phyloP scores from a whole-genome alignment of 1,140 invertebrate species.

The Drosophila setifemur region DNA sequence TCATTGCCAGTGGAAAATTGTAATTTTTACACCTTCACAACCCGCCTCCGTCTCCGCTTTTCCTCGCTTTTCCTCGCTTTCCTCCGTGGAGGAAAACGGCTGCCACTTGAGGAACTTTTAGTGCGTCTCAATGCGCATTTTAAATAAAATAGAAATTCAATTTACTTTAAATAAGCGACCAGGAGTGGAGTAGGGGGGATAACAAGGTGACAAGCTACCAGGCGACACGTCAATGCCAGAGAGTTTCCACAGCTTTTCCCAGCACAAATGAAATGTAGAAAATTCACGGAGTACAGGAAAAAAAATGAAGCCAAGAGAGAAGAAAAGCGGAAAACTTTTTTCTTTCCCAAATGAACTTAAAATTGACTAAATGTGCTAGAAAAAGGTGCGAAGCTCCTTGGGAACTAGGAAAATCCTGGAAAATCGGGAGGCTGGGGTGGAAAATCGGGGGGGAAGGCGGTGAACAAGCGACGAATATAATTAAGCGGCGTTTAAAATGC shows the following conservation, averaged over 20 bases:
- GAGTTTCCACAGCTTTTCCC: slow-evolving; percentile 43
- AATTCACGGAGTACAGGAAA: slow-evolving; percentile 1
- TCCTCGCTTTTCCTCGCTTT: background rate
- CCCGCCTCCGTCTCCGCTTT: slow-evolving; percentile 15
- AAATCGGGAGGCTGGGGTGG: background rate
- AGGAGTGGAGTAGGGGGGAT: slow-evolving; percentile 17
- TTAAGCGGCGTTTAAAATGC: slow-evolving; percentile 79
- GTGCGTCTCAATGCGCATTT: slow-evolving; percentile 80
- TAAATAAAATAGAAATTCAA: slow-evolving; percentile 81
- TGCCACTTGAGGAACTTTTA: slow-evolving; percentile 75
- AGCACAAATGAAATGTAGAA: slow-evolving; percentile 45
- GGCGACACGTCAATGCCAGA: slow-evolving; percentile 42
- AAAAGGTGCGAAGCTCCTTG: slow-evolving; percentile 57
- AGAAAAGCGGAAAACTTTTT: slow-evolving; percentile 10
- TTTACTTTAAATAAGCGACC: slow-evolving; percentile 76
- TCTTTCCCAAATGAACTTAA: slow-evolving; percentile 69
- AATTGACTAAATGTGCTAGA: slow-evolving; percentile 78
- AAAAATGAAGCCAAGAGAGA: background rate
- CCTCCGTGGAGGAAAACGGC: slow-evolving; percentile 32
- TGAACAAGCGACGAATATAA: slow-evolving; percentile 56
- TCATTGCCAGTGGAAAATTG: slow-evolving; percentile 52
- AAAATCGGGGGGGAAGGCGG: slow-evolving; percentile 3
- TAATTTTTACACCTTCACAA: slow-evolving; percentile 76
- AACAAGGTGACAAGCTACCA: slow-evolving; percentile 35
- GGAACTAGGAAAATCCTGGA: slow-evolving; percentile 16